Evolutionary conservation across 2,888 invertebrate genomes (phyloP).

Genomic region (Argyresthia albistria): DNA sequence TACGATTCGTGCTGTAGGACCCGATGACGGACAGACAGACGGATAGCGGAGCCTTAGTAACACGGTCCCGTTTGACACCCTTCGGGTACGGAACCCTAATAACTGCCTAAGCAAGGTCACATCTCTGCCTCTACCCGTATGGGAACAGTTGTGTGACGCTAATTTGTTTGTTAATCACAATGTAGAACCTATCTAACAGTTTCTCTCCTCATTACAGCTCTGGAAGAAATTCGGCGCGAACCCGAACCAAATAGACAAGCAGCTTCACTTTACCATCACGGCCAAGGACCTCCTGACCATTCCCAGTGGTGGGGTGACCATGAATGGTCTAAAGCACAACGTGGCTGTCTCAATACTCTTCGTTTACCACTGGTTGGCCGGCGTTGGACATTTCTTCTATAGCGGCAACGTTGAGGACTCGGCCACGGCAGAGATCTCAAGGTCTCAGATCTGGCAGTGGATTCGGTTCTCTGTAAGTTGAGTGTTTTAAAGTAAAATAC

Average conservation of each 20-base stretch:
- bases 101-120: no score
- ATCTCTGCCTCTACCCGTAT: no score
- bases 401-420: conserved; percentile 79
- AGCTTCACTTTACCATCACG: conserved; percentile 42
- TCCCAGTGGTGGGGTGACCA: conserved; percentile 75
- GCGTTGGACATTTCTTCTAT: conserved; percentile 77
- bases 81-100: no score
- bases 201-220: conserved; percentile 31
- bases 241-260: conserved; percentile 66
- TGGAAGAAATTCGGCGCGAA: conserved; percentile 60
- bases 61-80: no score
- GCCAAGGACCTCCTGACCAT: conserved; percentile 67
- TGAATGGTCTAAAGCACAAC: conserved; percentile 75
- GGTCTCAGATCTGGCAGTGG: conserved; percentile 84
- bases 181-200: not conserved
- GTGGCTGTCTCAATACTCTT: conserved; percentile 77
- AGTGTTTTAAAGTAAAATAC: no score
- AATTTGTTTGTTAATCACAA: no score
- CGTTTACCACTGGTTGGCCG: conserved; percentile 78
- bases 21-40: no score
- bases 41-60: no score
- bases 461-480: conserved; percentile 70
- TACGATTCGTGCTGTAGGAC: no score
- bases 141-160: no score
- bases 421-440: conserved; percentile 82